These are phyloP conservation scores for Lampris megalopsis DNA, from an alignment of 2,113 vertebrate genomes.

Conservation along the genomic window DNA sequence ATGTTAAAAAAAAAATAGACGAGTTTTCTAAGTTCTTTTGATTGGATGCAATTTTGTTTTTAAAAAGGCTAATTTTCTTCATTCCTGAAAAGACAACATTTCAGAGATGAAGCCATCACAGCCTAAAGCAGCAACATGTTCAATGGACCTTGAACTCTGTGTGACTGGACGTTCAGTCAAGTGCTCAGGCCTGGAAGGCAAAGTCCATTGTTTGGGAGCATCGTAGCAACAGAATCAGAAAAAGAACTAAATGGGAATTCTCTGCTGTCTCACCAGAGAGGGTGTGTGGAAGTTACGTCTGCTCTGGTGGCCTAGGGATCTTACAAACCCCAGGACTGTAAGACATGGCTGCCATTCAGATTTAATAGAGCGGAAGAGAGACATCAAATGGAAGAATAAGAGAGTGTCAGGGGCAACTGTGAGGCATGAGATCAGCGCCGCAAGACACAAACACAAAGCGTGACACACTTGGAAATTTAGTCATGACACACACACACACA, in stretches of 20 bases:
- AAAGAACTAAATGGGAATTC: conserved; percentile 44
- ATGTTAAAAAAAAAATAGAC: too few species aligned
- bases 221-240: conserved; percentile 20
- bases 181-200: conserved; percentile 35
- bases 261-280: conserved; percentile 23
- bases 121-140: conserved; percentile 12
- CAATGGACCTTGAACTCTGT: conserved; percentile 31
- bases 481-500: neutral
- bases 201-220: conserved; percentile 50
- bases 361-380: conserved; percentile 76
- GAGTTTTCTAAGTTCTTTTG: too few species aligned
- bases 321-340: conserved; percentile 13
- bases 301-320: conserved; percentile 52
- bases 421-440: conserved; percentile 30
- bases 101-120: conserved; percentile 3
- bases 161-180: conserved; percentile 38
- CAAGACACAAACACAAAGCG: neutral
- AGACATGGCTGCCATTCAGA: conserved; percentile 50
- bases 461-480: neutral
- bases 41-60: neutral
- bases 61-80: neutral
- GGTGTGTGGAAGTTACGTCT: conserved; percentile 42
- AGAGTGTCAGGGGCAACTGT: conserved; percentile 45
- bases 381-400: conserved; percentile 48
- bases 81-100: conserved; percentile 31